Percentiles rank a stretch among this genome's conserved stretches.
Conservation (phyloP, 2,797 vertebrate genomes). For the Macropus fuliginosus region DNA sequence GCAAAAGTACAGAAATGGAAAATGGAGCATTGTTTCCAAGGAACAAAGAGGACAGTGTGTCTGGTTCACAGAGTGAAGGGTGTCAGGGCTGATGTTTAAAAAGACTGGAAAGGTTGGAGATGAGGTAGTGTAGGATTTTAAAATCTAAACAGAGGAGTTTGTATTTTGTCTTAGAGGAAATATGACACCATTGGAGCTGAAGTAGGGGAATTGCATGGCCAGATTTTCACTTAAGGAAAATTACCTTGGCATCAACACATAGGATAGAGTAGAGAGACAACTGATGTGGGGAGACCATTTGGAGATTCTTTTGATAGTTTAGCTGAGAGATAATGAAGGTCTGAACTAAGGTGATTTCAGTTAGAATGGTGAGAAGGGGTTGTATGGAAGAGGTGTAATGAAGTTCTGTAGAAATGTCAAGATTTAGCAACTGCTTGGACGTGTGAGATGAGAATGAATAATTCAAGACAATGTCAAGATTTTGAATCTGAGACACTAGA, state of each 20-base stretch:
- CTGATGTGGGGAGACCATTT: background rate
- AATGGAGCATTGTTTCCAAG: background rate
- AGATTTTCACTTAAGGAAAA: background rate
- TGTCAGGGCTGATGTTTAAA: background rate
- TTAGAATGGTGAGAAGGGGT: background rate
- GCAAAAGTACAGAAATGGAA: background rate
- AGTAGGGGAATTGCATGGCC: background rate
- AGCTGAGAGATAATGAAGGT: background rate
- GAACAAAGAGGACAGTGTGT: too few species aligned
- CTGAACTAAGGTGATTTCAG: background rate
- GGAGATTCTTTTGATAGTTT: background rate
- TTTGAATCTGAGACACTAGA: background rate
- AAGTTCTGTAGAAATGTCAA: background rate
- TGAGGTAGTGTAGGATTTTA: background rate
- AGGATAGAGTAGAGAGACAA: background rate
- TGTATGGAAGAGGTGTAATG: background rate
- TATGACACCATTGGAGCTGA: background rate
- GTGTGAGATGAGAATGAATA: background rate
- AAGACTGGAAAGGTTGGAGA: background rate
- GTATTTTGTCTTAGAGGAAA: background rate
- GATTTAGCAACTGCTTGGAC: background rate
- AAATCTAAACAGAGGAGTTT: background rate
- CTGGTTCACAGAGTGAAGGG: background rate
- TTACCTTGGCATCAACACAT: background rate
- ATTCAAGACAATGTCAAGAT: background rate